Percentiles rank a stretch among this genome's conserved stretches.
phyloP scores from a whole-genome alignment of 92 coral and sea anemone species.

The Palythoa heliodiscus region DNA sequence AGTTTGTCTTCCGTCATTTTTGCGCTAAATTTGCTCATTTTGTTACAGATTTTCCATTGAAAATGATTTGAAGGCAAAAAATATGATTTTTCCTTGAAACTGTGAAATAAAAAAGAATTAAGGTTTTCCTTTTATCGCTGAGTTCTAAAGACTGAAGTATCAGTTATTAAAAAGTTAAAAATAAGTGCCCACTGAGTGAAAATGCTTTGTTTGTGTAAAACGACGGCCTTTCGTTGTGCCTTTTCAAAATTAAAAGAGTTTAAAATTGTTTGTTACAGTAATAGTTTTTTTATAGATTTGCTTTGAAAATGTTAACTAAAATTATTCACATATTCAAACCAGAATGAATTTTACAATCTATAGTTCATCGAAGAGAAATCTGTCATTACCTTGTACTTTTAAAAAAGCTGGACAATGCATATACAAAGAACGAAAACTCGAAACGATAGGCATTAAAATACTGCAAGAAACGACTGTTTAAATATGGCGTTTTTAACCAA shows the following conservation, averaged over 20 bases:
- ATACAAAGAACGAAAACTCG: background rate
- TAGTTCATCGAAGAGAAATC: background rate
- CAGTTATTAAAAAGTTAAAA: too few species aligned
- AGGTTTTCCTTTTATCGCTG: too few species aligned
- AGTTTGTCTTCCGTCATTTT: too few species aligned
- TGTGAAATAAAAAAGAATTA: too few species aligned
- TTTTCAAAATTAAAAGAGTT: background rate
- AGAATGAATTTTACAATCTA: background rate
- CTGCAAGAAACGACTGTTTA: constrained; percentile 13
- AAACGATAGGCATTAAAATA: background rate
- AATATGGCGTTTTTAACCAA: background rate
- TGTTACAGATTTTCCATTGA: too few species aligned
- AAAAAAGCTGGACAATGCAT: too few species aligned
- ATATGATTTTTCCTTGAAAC: background rate
- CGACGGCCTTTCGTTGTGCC: background rate
- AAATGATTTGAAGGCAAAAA: too few species aligned
- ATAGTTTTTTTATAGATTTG: background rate
- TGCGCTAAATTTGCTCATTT: too few species aligned
- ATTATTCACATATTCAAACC: background rate
- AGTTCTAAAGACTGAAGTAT: too few species aligned
- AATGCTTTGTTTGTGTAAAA: background rate
- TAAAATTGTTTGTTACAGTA: background rate
- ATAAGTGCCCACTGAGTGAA: too few species aligned
- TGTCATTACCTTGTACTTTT: background rate
- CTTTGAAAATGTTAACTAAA: background rate